Conservation (phyloP, 2,797 vertebrate genomes). For the Arrhamphus sclerolepis region DNA sequence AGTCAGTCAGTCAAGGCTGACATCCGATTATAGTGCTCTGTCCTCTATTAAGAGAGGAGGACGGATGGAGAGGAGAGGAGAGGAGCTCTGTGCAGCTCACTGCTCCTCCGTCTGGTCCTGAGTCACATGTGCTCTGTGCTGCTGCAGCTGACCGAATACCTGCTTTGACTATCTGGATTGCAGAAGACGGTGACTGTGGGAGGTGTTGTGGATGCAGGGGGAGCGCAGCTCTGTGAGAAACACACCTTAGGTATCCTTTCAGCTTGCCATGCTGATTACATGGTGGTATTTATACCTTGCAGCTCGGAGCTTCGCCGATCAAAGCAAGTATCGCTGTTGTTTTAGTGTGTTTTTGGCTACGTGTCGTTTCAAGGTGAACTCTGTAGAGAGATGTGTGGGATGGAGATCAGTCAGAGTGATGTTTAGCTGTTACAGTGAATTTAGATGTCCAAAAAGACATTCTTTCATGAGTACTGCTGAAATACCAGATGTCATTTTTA, state of each 20-base stretch:
- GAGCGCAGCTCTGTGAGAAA: constrained; percentile 31
- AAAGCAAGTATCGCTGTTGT: constrained; percentile 77
- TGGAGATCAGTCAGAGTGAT: constrained; percentile 7
- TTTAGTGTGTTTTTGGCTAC: constrained; percentile 30
- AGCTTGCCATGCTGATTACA: constrained; percentile 77
- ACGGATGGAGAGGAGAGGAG: constrained; percentile 22
- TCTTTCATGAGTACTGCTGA: constrained; percentile 9
- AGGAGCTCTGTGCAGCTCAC: constrained; percentile 31
- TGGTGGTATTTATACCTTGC: constrained; percentile 82
- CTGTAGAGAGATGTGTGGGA: constrained; percentile 21
- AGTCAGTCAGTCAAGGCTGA: constrained; percentile 56
- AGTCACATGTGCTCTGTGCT: constrained; percentile 67
- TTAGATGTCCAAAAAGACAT: constrained; percentile 7
- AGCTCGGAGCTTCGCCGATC: constrained; percentile 71
- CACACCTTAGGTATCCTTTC: constrained; percentile 39
- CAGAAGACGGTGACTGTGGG: constrained; percentile 25
- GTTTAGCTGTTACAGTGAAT: constrained; percentile 4
- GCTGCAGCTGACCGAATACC: constrained; percentile 48
- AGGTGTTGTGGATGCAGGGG: constrained; percentile 53
- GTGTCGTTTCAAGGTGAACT: constrained; percentile 65
- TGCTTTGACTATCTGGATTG: constrained; percentile 24
- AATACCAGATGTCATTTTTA: constrained; percentile 24
- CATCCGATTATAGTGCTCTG: constrained; percentile 57
- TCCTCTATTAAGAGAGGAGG: constrained; percentile 43
- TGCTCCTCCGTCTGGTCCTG: constrained; percentile 31